phyloP scores from a whole-genome alignment of 2,888 invertebrate genomes.

The Sesia apiformis region DNA sequence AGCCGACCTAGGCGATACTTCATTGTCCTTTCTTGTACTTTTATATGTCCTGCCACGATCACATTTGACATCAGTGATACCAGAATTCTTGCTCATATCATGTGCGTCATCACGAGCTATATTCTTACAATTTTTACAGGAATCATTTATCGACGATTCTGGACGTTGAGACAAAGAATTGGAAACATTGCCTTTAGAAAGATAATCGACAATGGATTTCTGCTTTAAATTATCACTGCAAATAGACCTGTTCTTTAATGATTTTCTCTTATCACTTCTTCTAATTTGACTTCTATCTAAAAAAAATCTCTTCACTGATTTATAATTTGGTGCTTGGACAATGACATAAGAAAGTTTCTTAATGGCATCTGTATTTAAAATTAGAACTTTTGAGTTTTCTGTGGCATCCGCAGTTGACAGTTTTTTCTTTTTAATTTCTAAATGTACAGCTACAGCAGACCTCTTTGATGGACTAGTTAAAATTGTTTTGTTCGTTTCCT shows the following conservation, averaged over 20 bases:
- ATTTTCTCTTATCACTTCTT: background rate
- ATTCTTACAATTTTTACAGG: constrained; percentile 8
- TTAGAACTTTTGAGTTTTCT: constrained; percentile 59
- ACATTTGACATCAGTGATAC: constrained; percentile 35
- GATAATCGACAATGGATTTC: constrained; percentile 40
- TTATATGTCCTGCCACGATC: constrained; percentile 28
- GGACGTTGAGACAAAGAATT: background rate
- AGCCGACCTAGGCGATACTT: constrained; percentile 19
- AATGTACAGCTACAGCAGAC: constrained; percentile 39
- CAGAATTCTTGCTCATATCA: constrained; percentile 54
- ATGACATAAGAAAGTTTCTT: constrained; percentile 61
- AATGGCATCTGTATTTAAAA: constrained; percentile 64
- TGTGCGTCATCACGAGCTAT: constrained; percentile 31
- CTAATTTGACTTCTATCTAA: background rate
- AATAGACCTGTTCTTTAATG: background rate
- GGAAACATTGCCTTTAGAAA: constrained; percentile 27
- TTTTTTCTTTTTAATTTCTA: constrained; percentile 61
- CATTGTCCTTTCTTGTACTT: constrained; percentile 26
- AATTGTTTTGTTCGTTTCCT: constrained; percentile 26
- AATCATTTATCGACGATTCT: constrained; percentile 14
- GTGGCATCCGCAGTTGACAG: constrained; percentile 25
- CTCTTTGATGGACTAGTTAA: constrained; percentile 27
- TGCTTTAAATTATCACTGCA: constrained; percentile 37
- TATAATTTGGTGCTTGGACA: constrained; percentile 64
- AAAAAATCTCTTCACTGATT: constrained; percentile 14